Percentiles rank a stretch among this genome's conserved stretches.
phyloP scores from a whole-genome alignment of 2,797 vertebrate genomes.

The Coluber constrictor region DNA sequence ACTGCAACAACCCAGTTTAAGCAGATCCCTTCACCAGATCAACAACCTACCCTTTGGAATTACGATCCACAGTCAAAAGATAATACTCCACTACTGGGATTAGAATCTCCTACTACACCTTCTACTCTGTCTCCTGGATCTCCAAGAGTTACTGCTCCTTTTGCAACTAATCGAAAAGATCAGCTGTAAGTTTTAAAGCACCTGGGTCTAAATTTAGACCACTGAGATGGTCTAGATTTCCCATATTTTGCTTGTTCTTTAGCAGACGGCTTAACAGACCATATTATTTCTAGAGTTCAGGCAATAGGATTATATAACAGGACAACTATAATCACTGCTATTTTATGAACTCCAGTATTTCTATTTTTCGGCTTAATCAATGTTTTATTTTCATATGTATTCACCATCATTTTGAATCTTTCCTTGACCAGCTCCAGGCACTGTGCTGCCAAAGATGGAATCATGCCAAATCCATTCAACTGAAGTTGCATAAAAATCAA shows the following conservation, averaged over 20 bases:
- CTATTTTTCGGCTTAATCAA: not conserved
- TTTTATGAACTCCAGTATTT: not conserved
- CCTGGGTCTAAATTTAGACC: not conserved
- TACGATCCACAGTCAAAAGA: slow-evolving; percentile 78
- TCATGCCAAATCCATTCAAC: not conserved
- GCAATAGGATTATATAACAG: not conserved
- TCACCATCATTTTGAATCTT: not conserved
- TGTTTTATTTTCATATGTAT: slow-evolving; percentile 16
- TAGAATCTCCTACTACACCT: slow-evolving; percentile 70
- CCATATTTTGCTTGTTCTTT: not conserved
- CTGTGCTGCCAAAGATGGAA: not conserved
- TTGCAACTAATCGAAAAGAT: slow-evolving; percentile 66
- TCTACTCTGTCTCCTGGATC: slow-evolving; percentile 67
- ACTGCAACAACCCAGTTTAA: slow-evolving; percentile 59
- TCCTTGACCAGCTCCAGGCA: not conserved
- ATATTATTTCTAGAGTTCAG: not conserved
- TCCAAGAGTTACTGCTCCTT: slow-evolving; percentile 72
- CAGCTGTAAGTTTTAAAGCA: slow-evolving; percentile 71
- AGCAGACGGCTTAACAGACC: not conserved
- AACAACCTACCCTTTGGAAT: slow-evolving; percentile 72
- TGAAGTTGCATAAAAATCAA: not conserved
- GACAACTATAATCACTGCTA: not conserved
- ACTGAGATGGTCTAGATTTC: not conserved
- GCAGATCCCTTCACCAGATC: slow-evolving; percentile 70
- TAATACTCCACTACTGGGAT: slow-evolving; percentile 47